Base-by-base conservation (phyloP, 1,140 invertebrate genomes). In the Drosophila pectinifera region DNA sequence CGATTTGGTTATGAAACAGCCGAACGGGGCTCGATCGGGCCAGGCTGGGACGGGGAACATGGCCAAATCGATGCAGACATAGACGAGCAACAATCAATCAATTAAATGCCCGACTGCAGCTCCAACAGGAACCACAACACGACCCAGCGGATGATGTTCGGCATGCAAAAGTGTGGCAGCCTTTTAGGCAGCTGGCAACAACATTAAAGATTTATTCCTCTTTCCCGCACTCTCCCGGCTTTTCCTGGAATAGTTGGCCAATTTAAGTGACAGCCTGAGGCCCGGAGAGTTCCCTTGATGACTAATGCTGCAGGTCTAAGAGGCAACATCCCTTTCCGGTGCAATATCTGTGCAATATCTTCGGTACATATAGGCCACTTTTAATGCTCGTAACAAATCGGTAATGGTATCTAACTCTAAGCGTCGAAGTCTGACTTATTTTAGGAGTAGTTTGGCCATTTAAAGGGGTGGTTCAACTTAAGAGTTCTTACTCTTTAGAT, bases 11-110 rank as follows among this genome's bases (percentile, higher is more conserved):
- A 86, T 82, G 82, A 78, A 86, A 82, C 64, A 56, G 59, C 61
- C 49, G 56, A 63, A 57, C 34, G 54, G 42, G 28, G 20, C 24
- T 36, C 28, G 18, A 46, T 36, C 39, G 16, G 34, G 45, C 14
- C 11, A 18, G 24, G 51, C 18, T 24, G 46, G 69, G 22, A 11
- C 41, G 11, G 43, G 36, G 73, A 24, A 51, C 38, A 55, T 38
- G 59, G 49, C 73, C 70, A 76, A 88, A 86, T 83, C 79, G 83
- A 88, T 73, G 79, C 75, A 79, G 83, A 83, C 83, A 88, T 77
- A 86, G 83, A 88, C 83, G 83, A 82, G 64, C 75, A 88, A 81
- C 83, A 84, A 88, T 88, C 83, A 88, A 88, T 88, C 83, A 88
- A 88, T 88, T 88, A 88, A 88, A 89, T 80, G 84, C 64, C 61